phyloP scores from a whole-genome alignment of 2,113 vertebrate species.

The Diadophis punctatus region DNA sequence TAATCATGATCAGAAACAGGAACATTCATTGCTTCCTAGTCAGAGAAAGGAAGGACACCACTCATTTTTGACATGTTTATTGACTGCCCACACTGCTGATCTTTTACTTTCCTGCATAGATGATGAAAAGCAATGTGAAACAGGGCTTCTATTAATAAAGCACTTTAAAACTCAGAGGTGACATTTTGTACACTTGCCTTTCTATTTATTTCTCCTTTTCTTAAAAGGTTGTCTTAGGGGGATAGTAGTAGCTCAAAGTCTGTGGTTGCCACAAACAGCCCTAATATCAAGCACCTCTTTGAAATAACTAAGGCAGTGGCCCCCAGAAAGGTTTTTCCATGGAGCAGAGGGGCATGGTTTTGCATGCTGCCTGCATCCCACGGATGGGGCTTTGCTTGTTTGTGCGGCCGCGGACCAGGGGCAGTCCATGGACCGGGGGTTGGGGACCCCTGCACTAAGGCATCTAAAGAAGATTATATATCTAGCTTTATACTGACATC shows the following conservation, averaged over 20 bases:
- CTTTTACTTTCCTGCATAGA: constrained; percentile 47
- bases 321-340: too few relatives aligned
- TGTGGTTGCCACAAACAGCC: background rate
- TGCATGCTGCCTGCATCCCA: too few relatives aligned
- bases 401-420: rapidly evolving
- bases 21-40: constrained; percentile 39
- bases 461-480: background rate
- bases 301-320: background rate
- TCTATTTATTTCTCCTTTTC: constrained; percentile 57
- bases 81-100: constrained; percentile 47
- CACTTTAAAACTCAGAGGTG: constrained; percentile 43
- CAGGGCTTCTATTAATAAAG: constrained; percentile 53
- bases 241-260: background rate
- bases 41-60: constrained; percentile 39
- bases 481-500: background rate
- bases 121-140: constrained; percentile 53
- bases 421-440: too few relatives aligned
- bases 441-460: too few relatives aligned
- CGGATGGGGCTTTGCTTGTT: too few relatives aligned
- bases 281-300: background rate
- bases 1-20: constrained; percentile 58
- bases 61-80: constrained; percentile 35
- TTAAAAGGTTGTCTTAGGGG: constrained; percentile 10
- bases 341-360: too few relatives aligned
- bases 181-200: constrained; percentile 53